Evolutionary conservation across 2,888 invertebrate genomes (phyloP).

Genomic region (Drosophila helvetica): DNA sequence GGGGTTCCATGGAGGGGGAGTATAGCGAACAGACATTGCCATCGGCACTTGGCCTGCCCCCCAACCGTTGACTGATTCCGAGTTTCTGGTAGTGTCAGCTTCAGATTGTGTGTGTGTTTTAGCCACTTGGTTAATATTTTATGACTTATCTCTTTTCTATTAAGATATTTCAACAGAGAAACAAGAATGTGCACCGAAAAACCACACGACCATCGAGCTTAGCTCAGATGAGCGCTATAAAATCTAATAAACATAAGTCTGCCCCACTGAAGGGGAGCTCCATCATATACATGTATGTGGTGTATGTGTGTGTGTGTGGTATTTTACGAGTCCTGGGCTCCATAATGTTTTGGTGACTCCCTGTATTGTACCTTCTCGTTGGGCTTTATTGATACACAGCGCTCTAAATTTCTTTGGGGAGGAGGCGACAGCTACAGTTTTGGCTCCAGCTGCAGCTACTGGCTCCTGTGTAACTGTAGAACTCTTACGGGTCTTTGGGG

Average conservation of each 20-base stretch:
- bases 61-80: conserved; percentile 53
- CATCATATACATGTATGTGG: conserved; percentile 44
- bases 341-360: conserved; percentile 25
- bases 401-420: conserved; percentile 28
- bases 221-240: conserved; percentile 54
- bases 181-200: conserved; percentile 42
- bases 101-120: conserved; percentile 28
- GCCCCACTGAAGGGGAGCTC: conserved; percentile 23
- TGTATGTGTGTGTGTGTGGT: conserved; percentile 26
- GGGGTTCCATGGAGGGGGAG: conserved; percentile 36
- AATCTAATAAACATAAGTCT: conserved; percentile 75
- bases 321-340: conserved; percentile 44
- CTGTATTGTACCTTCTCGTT: conserved; percentile 3
- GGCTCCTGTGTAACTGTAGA: conserved; percentile 11
- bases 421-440: too few species aligned
- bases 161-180: conserved; percentile 69
- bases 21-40: conserved; percentile 40
- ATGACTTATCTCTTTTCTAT: conserved; percentile 77
- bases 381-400: conserved; percentile 64
- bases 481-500: conserved; percentile 11
- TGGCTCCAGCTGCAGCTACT: conserved; percentile 2
- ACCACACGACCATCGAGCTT: conserved; percentile 45
- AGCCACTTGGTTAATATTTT: conserved; percentile 71
- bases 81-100: conserved; percentile 10
- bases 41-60: conserved; percentile 35